Percentiles rank a stretch among this genome's conserved stretches.
Conservation (phyloP, 2,888 invertebrate species). For the Pachydiplax longipennis region DNA sequence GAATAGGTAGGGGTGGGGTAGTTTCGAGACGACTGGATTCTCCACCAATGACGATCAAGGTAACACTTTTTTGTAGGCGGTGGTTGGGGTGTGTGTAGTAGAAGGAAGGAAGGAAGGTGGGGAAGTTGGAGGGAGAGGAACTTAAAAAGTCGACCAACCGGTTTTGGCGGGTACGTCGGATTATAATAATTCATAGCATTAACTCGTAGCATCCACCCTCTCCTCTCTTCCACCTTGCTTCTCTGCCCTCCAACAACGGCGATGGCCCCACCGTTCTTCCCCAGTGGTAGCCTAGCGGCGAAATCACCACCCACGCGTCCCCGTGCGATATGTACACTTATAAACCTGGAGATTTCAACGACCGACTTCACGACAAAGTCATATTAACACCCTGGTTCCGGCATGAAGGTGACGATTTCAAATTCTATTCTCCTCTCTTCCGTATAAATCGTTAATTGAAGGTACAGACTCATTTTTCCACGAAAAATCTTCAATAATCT, state of each 20-base stretch:
- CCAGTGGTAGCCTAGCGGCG: constrained; percentile 6
- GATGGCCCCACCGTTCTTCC: constrained; percentile 15
- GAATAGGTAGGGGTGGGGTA: background rate
- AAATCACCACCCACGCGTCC: constrained; percentile 6
- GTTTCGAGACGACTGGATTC: constrained; percentile 25
- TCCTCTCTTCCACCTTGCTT: constrained; percentile 5
- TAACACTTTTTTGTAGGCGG: constrained; percentile 37
- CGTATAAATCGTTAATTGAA: too few species aligned
- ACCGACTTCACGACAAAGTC: background rate
- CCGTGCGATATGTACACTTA: background rate
- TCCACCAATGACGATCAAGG: constrained; percentile 43
- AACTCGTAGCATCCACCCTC: constrained; percentile 42
- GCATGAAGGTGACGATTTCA: too few species aligned
- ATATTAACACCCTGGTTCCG: too few species aligned
- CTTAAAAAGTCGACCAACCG: constrained; percentile 43
- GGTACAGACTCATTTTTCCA: background rate
- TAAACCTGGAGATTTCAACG: constrained; percentile 3
- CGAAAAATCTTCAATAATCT: background rate
- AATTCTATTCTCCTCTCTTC: too few species aligned
- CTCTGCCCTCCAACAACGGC: background rate
- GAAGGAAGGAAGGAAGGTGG: background rate
- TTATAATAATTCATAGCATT: constrained; percentile 45
- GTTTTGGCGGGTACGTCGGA: constrained; percentile 41
- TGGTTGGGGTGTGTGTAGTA: background rate
- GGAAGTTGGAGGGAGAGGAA: background rate